Evolutionary conservation across 1,140 invertebrate species (phyloP).

Genomic region (Archegozetes longisetosus): DNA sequence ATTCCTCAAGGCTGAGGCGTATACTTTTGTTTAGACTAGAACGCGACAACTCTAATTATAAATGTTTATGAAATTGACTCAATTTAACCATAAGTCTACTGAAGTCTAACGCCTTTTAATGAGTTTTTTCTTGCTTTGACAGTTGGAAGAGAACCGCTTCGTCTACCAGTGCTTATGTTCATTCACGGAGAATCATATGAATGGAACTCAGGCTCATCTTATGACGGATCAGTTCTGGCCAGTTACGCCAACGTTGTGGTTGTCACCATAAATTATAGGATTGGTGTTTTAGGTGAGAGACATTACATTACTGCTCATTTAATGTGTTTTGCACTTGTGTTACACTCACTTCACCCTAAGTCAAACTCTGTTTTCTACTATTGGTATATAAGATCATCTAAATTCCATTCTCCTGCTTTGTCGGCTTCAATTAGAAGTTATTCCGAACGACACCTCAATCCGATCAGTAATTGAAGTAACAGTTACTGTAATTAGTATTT

Average conservation of each 20-base stretch:
- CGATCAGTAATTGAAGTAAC: too few relatives aligned
- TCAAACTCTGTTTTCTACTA: neutral
- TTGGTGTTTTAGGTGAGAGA: slow-evolving; percentile 69
- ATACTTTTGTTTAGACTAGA: too few relatives aligned
- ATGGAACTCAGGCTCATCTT: slow-evolving; percentile 89
- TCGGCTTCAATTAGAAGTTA: too few relatives aligned
- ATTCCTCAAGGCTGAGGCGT: too few relatives aligned
- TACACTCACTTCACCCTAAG: neutral
- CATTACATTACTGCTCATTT: neutral
- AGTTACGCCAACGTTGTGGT: slow-evolving; percentile 87
- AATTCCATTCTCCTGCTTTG: neutral
- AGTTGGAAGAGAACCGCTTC: slow-evolving; percentile 20
- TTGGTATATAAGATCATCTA: neutral
- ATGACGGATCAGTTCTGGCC: slow-evolving; percentile 80
- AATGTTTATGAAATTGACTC: too few relatives aligned
- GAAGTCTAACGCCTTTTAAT: too few relatives aligned
- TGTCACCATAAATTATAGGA: slow-evolving; percentile 91
- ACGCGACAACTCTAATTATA: too few relatives aligned
- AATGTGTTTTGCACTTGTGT: neutral
- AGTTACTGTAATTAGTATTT: too few relatives aligned
- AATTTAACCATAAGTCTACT: too few relatives aligned
- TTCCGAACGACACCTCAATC: too few relatives aligned
- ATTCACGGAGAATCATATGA: slow-evolving; percentile 92
- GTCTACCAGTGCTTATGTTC: slow-evolving; percentile 69
- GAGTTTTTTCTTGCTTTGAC: too few relatives aligned